These are phyloP conservation scores for Drosophila imparisetae DNA, from an alignment of 2,888 invertebrate species.

Conservation along the genomic window DNA sequence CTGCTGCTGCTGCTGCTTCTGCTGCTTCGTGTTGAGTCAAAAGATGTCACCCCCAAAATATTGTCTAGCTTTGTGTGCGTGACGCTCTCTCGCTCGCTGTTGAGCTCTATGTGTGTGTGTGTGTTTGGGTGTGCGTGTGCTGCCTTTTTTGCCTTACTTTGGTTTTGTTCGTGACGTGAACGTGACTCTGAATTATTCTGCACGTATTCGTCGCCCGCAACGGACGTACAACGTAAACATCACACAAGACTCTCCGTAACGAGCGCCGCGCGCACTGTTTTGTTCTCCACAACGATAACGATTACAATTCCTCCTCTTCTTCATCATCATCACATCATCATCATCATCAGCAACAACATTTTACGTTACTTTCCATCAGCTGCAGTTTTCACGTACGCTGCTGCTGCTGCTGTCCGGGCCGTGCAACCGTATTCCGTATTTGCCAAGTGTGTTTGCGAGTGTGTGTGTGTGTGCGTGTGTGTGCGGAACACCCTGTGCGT, in stretches of 20 bases:
- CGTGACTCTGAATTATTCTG: conserved; percentile 84
- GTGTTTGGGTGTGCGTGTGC: conserved; percentile 55
- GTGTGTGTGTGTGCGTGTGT: conserved; percentile 27
- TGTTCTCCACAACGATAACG: conserved; percentile 14
- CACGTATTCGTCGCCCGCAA: conserved; percentile 84
- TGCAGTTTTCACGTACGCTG: conserved; percentile 77
- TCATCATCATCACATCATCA: background rate
- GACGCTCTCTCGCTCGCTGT: conserved; percentile 13
- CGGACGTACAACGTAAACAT: conserved; percentile 69
- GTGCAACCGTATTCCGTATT: conserved; percentile 54
- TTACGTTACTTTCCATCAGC: conserved; percentile 58
- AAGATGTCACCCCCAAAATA: conserved; percentile 80
- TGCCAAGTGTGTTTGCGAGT: conserved; percentile 38
- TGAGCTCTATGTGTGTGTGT: conserved; percentile 26
- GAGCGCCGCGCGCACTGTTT: conserved; percentile 32
- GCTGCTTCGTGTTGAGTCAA: conserved; percentile 76
- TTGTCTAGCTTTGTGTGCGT: conserved; percentile 48
- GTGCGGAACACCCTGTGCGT: conserved; percentile 57
- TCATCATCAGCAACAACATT: conserved; percentile 1
- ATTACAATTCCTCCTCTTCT: conserved; percentile 3
- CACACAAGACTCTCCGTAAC: conserved; percentile 43
- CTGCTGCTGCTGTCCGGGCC: conserved; percentile 42
- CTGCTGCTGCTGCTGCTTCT: conserved; percentile 14
- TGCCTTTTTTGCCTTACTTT: conserved; percentile 80
- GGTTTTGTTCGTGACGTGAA: conserved; percentile 85